Evolutionary conservation across 2,113 vertebrate species (phyloP).

Genomic region (Pluvialis apricaria): DNA sequence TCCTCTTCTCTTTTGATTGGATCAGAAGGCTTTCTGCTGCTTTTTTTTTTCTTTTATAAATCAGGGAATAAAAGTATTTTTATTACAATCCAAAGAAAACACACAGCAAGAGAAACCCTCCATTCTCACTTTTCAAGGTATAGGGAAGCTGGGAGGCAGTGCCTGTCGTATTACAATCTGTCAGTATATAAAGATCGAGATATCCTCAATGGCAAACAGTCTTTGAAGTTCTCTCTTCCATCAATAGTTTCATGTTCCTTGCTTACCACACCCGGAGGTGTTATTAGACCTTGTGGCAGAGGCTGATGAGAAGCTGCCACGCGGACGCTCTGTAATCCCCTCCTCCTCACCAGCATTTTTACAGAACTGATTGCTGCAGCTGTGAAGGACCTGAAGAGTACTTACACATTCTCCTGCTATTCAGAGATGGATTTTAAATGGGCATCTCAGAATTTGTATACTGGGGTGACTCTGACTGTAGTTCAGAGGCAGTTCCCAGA

Average conservation of each 20-base stretch:
- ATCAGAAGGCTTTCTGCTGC: neutral
- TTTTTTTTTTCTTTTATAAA: neutral
- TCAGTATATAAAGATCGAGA: neutral
- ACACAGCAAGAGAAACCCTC: neutral
- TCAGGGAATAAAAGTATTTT: neutral
- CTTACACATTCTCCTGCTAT: neutral
- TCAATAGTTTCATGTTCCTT: rapidly evolving
- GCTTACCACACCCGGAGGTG: rapidly evolving
- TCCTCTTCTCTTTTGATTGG: neutral
- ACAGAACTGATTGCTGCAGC: neutral
- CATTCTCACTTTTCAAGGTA: neutral
- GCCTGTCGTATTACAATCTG: neutral
- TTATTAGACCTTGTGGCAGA: neutral
- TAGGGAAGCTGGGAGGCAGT: neutral
- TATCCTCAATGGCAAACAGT: neutral
- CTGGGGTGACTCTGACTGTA: neutral
- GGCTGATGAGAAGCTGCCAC: neutral
- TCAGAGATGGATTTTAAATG: neutral
- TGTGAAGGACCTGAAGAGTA: neutral
- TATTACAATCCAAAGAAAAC: neutral
- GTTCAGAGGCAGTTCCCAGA: neutral
- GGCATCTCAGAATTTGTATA: neutral
- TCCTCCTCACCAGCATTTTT: neutral
- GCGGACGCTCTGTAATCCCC: rapidly evolving
- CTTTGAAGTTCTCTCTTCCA: neutral